Evolutionary conservation across 1,140 invertebrate genomes (phyloP).

Genomic region (Drosophila equinoxialis): DNA sequence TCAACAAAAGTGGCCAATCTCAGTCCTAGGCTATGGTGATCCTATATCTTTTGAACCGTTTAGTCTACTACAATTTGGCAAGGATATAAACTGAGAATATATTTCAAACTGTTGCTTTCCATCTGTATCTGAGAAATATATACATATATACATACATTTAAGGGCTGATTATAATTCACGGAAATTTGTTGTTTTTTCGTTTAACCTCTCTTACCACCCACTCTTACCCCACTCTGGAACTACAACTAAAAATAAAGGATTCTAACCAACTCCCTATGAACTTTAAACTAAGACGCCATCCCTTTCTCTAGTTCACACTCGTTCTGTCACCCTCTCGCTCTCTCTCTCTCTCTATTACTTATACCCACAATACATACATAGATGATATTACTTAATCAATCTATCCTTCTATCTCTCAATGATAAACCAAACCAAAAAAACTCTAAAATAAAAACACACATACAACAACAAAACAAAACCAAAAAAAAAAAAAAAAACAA

Average conservation of each 20-base stretch:
- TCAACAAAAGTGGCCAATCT: too few species aligned
- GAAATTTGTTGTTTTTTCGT: constrained; percentile 68
- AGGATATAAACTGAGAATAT: constrained; percentile 4
- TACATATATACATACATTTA: constrained; percentile 65
- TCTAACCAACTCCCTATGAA: background rate
- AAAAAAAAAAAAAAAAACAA: constrained; percentile 21
- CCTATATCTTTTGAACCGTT: too few species aligned
- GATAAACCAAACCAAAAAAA: constrained; percentile 54
- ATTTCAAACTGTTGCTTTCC: constrained; percentile 39
- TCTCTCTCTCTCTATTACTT: constrained; percentile 22
- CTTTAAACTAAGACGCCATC: constrained; percentile 5
- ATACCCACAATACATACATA: constrained; percentile 8
- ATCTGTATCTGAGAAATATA: constrained; percentile 26
- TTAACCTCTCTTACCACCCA: constrained; percentile 15
- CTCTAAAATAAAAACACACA: constrained; percentile 39
- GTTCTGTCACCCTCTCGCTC: constrained; percentile 16
- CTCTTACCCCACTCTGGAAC: background rate
- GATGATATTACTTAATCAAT: constrained; percentile 33
- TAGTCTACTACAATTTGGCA: background rate
- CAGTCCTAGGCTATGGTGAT: too few species aligned
- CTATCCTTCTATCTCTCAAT: constrained; percentile 31
- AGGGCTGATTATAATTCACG: constrained; percentile 83
- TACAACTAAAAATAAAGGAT: background rate
- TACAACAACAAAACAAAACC: constrained; percentile 35
- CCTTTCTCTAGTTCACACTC: constrained; percentile 7